Percentiles rank a stretch among this genome's conserved stretches.
Evolutionary conservation across 2,888 invertebrate genomes (phyloP).

Genomic region (Leucophenga montana): DNA sequence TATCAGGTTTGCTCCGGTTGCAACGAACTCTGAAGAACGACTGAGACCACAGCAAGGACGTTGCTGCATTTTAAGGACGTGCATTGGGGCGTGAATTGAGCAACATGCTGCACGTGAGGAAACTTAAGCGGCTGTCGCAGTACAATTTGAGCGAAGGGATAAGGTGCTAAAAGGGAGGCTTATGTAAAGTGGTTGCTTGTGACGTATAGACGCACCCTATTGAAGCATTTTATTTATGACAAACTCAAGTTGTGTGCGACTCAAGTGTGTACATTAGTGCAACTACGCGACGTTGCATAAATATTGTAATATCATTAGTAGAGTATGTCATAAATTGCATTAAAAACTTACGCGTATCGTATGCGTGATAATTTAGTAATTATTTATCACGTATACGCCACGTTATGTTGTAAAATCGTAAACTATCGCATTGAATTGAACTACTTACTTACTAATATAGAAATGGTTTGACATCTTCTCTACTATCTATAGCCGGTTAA

Average conservation of each 20-base stretch:
- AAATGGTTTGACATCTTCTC: neutral
- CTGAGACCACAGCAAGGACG: constrained; percentile 53
- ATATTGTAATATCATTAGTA: neutral
- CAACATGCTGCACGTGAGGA: neutral
- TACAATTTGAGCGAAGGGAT: neutral
- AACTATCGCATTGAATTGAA: too few relatives aligned
- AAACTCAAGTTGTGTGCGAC: neutral
- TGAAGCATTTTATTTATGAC: too few relatives aligned
- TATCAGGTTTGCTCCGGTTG: constrained; percentile 21
- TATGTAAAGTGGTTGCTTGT: too few relatives aligned
- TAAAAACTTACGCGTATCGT: constrained; percentile 8
- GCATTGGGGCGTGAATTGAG: neutral
- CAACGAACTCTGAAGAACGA: constrained; percentile 40
- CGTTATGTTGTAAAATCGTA: constrained; percentile 1
- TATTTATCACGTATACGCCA: constrained; percentile 47
- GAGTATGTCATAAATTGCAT: neutral
- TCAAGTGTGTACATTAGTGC: too few relatives aligned
- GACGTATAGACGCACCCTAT: too few relatives aligned
- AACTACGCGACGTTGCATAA: neutral
- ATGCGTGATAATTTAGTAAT: neutral
- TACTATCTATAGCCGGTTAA: neutral
- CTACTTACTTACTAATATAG: too few relatives aligned
- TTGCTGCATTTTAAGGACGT: constrained; percentile 40
- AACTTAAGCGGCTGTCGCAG: neutral
- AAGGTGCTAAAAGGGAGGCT: neutral